Evolutionary conservation across 2,888 invertebrate species (phyloP), one percentile per base, ranked within the genome.

Genomic region (Lottia gigantea): DNA sequence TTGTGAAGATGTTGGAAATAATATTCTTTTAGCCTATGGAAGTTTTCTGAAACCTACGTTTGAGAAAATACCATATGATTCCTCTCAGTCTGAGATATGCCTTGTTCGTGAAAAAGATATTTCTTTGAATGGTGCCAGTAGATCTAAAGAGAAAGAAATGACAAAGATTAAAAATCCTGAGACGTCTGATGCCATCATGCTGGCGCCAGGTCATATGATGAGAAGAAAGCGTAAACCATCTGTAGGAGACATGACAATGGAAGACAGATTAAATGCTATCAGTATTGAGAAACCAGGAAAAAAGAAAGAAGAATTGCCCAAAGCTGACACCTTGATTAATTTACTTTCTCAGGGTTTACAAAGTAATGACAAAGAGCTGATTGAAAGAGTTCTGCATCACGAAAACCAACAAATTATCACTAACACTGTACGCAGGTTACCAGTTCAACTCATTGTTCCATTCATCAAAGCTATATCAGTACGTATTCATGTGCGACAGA

Each of bases 261-360:
- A 95, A 86, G 92, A 93, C 12, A 90, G 96, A 46, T 88, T 96
- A 26, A 93, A 94, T 77, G 95, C 95, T 88, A 90, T 96, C 31
- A 92, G 93, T 25, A 86, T 95, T 26, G 92, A 92, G 78, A 90
- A 91, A 63, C 86, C 71, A 90, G 91, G 11, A 80, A 71, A 76
- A 0, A 88, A 61, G 90, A 90, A 55, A 49, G 72, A 62, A 19
- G 73, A 77, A 45, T 82, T 81, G 0, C 87, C 86, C 2, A 82
- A 82, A 72, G 83, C 86, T 7, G 92, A 94, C 83, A 95, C 95
- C 88, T 91, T 95, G 82, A 93, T 94, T 1, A 94, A 94, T 75
- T 90, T 96, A 12, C 89, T 97, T 12, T 91, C 95, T 69, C 96
- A 90, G 82, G 96, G 95, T 0, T 89, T 97, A 46, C 95, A 95